These are phyloP conservation scores for Piprites chloris DNA, from an alignment of 2,113 vertebrate genomes.

Conservation along the genomic window DNA sequence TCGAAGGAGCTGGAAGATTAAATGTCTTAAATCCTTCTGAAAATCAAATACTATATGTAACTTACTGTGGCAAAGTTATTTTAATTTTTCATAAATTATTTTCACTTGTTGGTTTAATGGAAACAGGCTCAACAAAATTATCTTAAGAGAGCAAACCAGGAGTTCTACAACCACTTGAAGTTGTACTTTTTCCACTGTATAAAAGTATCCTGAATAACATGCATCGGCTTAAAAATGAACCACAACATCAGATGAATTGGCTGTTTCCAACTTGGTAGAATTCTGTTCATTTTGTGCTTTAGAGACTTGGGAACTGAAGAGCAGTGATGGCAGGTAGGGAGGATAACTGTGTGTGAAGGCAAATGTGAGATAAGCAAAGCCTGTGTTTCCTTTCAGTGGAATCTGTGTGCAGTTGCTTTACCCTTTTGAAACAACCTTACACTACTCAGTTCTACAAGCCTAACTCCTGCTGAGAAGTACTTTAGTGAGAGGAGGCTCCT, in stretches of 20 bases:
- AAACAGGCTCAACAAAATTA: background rate
- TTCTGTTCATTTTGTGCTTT: background rate
- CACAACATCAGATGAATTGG: background rate
- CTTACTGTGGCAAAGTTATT: background rate
- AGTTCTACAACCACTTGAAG: background rate
- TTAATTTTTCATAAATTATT: background rate
- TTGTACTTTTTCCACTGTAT: background rate
- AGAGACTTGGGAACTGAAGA: background rate
- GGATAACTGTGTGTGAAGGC: background rate
- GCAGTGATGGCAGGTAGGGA: rapidly evolving
- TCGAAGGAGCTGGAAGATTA: background rate
- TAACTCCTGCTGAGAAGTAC: background rate
- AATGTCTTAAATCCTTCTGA: background rate
- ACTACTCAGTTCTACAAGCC: background rate
- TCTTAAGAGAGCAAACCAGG: background rate
- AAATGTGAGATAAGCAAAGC: background rate
- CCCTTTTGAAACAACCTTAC: background rate
- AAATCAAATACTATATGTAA: background rate
- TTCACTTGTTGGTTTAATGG: background rate
- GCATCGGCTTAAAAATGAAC: background rate
- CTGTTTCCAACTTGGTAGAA: background rate
- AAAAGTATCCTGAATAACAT: background rate
- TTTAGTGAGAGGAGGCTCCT: background rate
- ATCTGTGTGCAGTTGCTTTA: background rate
- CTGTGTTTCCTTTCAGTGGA: background rate